Evolutionary conservation across 2,797 vertebrate genomes (phyloP), one percentile per base, ranked within the genome.

Genomic region (Lepidocolaptes lacrymiger): DNA sequence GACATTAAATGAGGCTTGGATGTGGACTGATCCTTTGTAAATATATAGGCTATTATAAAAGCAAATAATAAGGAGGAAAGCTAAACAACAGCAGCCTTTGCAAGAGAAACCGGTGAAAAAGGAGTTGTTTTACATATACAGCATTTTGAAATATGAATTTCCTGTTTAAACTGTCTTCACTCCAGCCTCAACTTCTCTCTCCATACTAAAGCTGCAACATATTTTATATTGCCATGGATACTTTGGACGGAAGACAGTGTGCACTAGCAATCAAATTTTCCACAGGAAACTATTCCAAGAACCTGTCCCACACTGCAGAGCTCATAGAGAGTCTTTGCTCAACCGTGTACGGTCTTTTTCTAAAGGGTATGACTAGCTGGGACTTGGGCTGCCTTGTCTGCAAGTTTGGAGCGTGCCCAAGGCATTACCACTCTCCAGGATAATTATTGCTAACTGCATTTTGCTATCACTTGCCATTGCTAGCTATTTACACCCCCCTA

Each of bases 181-280:
- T 93, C 85, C 82, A 92, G 83, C 69, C 88, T 94, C 91, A 94
- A 91, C 91, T 96, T 95, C 89, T 95, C 73, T 93, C 95, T 93
- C 91, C 74, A 39, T 69, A 56, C 82, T 81, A 89, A 96, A 81
- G 76, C 88, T 96, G 88, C 92, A 95, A 92, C 88, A 82, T 86
- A 92, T 91, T 96, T 96, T 76, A 92, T 66, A 96, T 97, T 93
- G 71, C 94, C 95, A 96, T 96, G 92, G 96, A 97, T 96, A 97
- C 92, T 96, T 91, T 93, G 95, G 92, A 94, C 1, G 1, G 92
- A 93, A 96, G 92, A 93, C 89, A 95, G 95, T 74, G 80, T 61
- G 76, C 91, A 90, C 91, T 63, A 93, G 94, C 91, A 82, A 94
- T 91, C 91, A 91, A 86, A 93, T 97, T 96, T 96, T 95, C 95